Evolutionary conservation across 2,888 invertebrate genomes (phyloP), one percentile per base, ranked within the genome.

Genomic region (Synanthedon vespiformis): DNA sequence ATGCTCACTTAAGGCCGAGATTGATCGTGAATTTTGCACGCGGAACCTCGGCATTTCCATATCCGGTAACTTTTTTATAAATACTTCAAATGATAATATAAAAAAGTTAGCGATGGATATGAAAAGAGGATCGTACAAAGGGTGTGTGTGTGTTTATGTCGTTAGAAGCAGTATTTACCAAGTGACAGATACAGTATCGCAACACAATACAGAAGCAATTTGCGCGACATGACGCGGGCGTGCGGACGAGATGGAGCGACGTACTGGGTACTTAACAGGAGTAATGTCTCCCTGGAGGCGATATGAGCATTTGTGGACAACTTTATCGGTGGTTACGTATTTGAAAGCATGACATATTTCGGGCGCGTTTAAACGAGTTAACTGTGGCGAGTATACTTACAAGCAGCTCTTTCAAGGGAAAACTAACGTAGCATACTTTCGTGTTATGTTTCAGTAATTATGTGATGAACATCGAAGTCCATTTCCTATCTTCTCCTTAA

Each of bases 211-310:
- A 50, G 34, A 48, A 50, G 34, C 51, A 51, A 54, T 54, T 54
- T 54, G 53, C 48, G 48, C 14, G 40, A 54, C 53, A 51, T 51
- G 53, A 54, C 53, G 51, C 47, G 51, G 53, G 53, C 50, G 50
- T 40, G 50, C 40, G 50, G 50, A 48, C 51, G 51, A 53, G 18
- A 34, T 12, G 41, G 51, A 49, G 62, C 62, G 67, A 63, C 66
- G 61, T 56, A 61, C 64, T 65, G 61, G 64, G 64, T 69, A 68
- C 70, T 72, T 68, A 69, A 63, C 58, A 59, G 64, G 61, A 68
- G 67, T 73, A 73, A 75, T 75, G 70, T 70, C 61, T 68, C 73
- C 68, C 75, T 60, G 50, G 68, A 57, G 75, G 71, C 67, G 58
- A 61, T 59, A 60, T 61, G 59, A 67, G 62, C 63, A 65, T 63